phyloP scores from a whole-genome alignment of 2,113 vertebrate genomes.

The Tretioscincus oriximinensis region DNA sequence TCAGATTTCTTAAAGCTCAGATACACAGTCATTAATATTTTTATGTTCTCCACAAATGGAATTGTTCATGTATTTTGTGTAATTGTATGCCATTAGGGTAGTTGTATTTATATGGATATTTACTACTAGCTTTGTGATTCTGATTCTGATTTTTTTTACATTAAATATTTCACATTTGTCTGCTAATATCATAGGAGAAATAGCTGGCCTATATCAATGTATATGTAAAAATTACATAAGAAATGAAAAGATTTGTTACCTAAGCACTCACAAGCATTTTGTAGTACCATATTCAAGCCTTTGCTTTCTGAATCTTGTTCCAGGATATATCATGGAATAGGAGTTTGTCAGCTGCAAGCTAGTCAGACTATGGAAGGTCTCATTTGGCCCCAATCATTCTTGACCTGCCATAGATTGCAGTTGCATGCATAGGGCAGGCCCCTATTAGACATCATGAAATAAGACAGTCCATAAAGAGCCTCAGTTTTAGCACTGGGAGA shows the following conservation, averaged over 20 bases:
- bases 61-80: neutral
- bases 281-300: neutral
- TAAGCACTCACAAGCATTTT: neutral
- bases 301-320: too few relatives aligned
- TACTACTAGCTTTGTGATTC: neutral
- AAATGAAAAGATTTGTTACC: neutral
- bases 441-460: too few relatives aligned
- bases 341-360: too few relatives aligned
- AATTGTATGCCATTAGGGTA: too few relatives aligned
- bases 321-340: too few relatives aligned
- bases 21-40: neutral
- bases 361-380: too few relatives aligned
- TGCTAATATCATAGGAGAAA: conserved; percentile 7
- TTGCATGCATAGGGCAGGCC: too few relatives aligned
- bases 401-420: too few relatives aligned
- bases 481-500: neutral
- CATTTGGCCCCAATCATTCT: too few relatives aligned
- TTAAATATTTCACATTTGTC: neutral
- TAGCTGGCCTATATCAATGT: conserved; percentile 13
- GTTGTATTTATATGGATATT: neutral
- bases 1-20: too few relatives aligned
- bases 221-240: neutral
- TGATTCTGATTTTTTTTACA: neutral
- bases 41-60: neutral
- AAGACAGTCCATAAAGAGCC: too few relatives aligned